Conservation (phyloP, 92 coral and sea anemone species). For the Epizoanthus ramosus region DNA sequence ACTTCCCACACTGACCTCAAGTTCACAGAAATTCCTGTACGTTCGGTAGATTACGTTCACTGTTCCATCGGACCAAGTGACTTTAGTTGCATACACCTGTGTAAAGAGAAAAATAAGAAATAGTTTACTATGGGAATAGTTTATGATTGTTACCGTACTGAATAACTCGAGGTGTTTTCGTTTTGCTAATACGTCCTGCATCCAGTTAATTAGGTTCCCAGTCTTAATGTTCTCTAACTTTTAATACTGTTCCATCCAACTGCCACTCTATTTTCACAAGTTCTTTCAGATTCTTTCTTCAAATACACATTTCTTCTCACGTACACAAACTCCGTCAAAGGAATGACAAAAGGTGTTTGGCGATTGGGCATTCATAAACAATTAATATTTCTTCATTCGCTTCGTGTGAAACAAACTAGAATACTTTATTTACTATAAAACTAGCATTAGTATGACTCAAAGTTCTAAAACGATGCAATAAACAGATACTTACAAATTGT, state of each 20-base stretch:
- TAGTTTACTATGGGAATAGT: neutral
- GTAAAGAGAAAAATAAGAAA: neutral
- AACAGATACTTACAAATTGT: constrained; percentile 66
- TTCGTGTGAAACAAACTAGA: neutral
- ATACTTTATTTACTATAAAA: neutral
- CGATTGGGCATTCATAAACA: too few species aligned
- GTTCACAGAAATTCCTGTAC: constrained; percentile 60
- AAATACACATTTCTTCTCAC: too few species aligned
- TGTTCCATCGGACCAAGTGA: constrained; percentile 81
- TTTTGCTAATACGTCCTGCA: neutral
- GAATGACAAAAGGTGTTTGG: too few species aligned
- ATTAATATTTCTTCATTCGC: neutral
- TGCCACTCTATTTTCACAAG: too few species aligned
- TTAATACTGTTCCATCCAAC: too few species aligned
- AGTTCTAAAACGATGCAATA: neutral
- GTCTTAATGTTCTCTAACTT: too few species aligned
- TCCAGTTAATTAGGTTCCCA: neutral
- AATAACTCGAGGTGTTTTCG: too few species aligned
- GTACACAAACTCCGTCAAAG: too few species aligned
- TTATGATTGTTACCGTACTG: neutral
- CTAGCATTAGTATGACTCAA: neutral
- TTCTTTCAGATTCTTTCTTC: too few species aligned
- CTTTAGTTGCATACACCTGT: constrained; percentile 72
- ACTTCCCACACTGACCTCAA: constrained; percentile 52
- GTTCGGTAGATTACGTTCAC: constrained; percentile 73